These are phyloP conservation scores for Holcopasites calliopsidis DNA, from an alignment of 1,140 invertebrate species.

Conservation along the genomic window DNA sequence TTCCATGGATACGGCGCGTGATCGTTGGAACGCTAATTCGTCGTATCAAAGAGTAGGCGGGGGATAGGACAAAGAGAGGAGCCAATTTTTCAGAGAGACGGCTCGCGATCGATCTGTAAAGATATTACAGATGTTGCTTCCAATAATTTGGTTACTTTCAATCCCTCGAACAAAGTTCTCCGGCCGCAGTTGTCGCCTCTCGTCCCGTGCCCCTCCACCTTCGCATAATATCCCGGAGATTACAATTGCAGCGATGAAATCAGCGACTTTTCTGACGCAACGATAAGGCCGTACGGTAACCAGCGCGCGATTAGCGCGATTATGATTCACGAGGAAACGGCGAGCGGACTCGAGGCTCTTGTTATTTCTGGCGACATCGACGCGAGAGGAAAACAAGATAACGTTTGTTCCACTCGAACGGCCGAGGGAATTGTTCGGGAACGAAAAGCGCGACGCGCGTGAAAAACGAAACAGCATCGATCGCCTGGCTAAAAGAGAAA, in stretches of 20 bases:
- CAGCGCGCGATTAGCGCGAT: constrained; percentile 28
- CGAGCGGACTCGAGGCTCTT: not conserved
- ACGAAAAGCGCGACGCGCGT: not conserved
- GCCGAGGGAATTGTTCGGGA: not conserved
- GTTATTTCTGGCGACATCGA: not conserved
- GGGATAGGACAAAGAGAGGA: no score
- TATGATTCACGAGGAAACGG: constrained; percentile 32
- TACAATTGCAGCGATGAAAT: constrained; percentile 35
- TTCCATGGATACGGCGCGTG: not conserved
- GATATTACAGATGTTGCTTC: no score
- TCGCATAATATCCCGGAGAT: not conserved
- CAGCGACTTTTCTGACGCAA: constrained; percentile 40
- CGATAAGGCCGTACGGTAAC: constrained; percentile 23
- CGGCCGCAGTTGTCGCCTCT: no score
- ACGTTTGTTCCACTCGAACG: not conserved
- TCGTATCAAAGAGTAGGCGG: no score
- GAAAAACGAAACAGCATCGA: not conserved
- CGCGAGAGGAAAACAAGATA: constrained; percentile 9
- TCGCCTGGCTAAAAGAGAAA: not conserved
- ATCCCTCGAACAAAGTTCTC: no score
- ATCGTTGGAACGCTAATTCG: not conserved
- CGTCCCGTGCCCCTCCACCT: no score
- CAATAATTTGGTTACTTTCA: no score
- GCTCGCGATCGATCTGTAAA: no score
- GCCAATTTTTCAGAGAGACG: no score